Base-by-base conservation (phyloP, 2,888 invertebrate genomes). In the Patella ulyssiponensis region DNA sequence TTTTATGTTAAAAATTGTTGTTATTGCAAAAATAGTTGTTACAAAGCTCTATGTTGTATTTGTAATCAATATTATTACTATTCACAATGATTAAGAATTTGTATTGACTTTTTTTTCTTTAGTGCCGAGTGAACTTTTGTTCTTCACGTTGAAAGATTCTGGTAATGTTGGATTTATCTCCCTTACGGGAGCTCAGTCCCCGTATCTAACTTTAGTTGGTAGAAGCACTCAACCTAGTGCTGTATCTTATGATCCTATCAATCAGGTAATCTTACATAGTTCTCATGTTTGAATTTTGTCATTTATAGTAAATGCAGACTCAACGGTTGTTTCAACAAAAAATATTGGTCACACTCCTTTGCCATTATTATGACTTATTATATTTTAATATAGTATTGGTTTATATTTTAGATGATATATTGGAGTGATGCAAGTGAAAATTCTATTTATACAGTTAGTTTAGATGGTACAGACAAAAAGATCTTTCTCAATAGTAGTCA, bases 391-490 rank as follows among this genome's bases (percentile, higher is more conserved):
- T 20, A 14, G 7, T 44, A 27, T 3, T 58, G 33, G 27, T 15
- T 69, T 53, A 58, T 14, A 17, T 74, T 72, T 2, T 80, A 88
- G 89, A 83, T 86, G 75, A 87, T 90, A 44, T 89, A 88, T 78
- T 90, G 90, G 90, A 90, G 89, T 84, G 90, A 90, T 77, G 83
- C 81, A 1, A 79, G 80, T 27, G 87, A 88, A 70, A 77, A 84
- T 54, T 78, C 80, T 17, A 86, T 90, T n/a, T 88, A 89, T 78
- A 82, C 83, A 54, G 84, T 86, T 1, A 81, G 82, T 52, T 77
- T 89, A 15, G 87, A 87, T 52, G 88, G 89, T 9, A 78, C 81
- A 12, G 82, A 86, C 17, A 85, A 83, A 20, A 78, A 83, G 44
- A 81, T 88, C 33, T 83, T 90, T 73, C 83, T 90, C n/a, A 85